A percentile compares a stretch with the other conserved stretches of the same genome.
phyloP scores from a whole-genome alignment of 2,797 vertebrate species.

The Cynodonichthys magdalenae region DNA sequence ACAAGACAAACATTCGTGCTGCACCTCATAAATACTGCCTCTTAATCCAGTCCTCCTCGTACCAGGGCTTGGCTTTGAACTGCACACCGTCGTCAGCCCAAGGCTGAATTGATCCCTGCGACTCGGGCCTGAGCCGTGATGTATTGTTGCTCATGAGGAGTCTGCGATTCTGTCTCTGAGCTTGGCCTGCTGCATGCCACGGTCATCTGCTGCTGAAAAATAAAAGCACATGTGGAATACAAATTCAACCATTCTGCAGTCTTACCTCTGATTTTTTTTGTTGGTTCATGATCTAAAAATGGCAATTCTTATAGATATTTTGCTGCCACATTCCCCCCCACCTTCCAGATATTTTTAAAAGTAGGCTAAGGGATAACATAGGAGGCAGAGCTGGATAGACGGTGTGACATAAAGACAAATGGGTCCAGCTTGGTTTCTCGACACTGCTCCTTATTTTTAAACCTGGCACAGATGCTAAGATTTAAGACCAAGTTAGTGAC shows the following conservation, averaged over 20 bases:
- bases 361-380: constrained; percentile 57
- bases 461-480: constrained; percentile 83
- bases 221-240: not conserved
- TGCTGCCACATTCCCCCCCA: constrained; percentile 26
- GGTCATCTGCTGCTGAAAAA: not conserved
- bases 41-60: constrained; percentile 70
- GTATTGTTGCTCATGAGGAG: constrained; percentile 41
- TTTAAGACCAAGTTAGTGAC: constrained; percentile 86
- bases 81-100: constrained; percentile 45
- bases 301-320: constrained; percentile 38
- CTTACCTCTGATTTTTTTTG: constrained; percentile 9
- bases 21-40: constrained; percentile 70
- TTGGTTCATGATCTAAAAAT: constrained; percentile 23
- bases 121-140: constrained; percentile 42
- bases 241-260: constrained; percentile 8
- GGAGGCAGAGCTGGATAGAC: constrained; percentile 68
- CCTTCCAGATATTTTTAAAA: constrained; percentile 57
- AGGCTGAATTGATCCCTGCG: constrained; percentile 66
- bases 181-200: constrained; percentile 17
- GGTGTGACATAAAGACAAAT: constrained; percentile 82
- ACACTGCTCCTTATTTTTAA: constrained; percentile 86
- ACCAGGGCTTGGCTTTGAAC: constrained; percentile 61
- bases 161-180: constrained; percentile 23
- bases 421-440: constrained; percentile 76
- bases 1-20: constrained; percentile 59